Evolutionary conservation across 2,888 invertebrate genomes (phyloP).

Genomic region (Limenitis camilla): DNA sequence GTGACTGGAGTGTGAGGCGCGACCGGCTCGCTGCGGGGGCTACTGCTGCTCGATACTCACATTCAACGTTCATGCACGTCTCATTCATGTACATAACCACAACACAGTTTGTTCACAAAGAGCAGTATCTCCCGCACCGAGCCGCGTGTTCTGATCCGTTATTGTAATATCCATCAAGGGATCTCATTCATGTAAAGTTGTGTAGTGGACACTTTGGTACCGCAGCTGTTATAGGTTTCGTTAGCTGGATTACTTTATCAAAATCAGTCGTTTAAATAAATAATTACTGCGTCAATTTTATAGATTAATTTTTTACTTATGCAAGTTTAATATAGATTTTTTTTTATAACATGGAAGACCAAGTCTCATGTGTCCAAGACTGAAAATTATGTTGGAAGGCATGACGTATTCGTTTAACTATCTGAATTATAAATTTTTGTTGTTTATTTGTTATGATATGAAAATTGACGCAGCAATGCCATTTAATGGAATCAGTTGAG

Average conservation of each 20-base stretch:
- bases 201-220: slow-evolving; percentile 57
- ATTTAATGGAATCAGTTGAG: slow-evolving; percentile 33
- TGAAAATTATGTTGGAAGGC: too few relatives aligned
- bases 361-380: too few relatives aligned
- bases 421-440: too few relatives aligned
- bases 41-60: background rate
- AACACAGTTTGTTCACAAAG: slow-evolving; percentile 5
- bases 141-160: slow-evolving; percentile 29
- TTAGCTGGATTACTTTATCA: slow-evolving; percentile 33
- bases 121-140: slow-evolving; percentile 35
- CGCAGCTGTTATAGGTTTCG: slow-evolving; percentile 65
- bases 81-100: slow-evolving; percentile 5
- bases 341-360: too few relatives aligned
- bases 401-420: too few relatives aligned
- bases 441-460: too few relatives aligned
- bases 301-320: background rate
- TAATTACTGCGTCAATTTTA: slow-evolving; percentile 3
- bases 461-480: background rate
- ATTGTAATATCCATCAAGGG: slow-evolving; percentile 45
- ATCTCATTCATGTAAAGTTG: slow-evolving; percentile 53
- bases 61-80: background rate
- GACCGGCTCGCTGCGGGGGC: background rate
- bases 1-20: slow-evolving; percentile 32
- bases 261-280: slow-evolving; percentile 14
- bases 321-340: background rate